Conservation (phyloP, 1,140 invertebrate genomes). For the Leptopilina clavipes region DNA sequence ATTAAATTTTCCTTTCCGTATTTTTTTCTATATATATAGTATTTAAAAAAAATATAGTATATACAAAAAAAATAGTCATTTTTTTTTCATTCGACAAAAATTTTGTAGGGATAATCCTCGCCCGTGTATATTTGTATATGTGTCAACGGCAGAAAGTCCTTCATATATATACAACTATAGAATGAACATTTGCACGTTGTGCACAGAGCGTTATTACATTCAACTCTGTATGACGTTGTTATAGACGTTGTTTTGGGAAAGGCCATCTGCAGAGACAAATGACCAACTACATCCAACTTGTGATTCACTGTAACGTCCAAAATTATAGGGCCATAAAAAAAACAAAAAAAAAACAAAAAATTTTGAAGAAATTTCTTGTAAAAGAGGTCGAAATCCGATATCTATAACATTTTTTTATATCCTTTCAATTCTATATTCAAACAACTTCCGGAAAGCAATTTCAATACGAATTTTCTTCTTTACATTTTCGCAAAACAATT, state of each 20-base stretch:
- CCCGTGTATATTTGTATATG: neutral
- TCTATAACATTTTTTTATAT: slow-evolving; percentile 8
- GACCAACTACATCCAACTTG: slow-evolving; percentile 56
- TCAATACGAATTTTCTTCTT: neutral
- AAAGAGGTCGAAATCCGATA: neutral
- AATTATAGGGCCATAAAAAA: neutral
- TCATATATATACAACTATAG: slow-evolving; percentile 13
- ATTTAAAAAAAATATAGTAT: neutral
- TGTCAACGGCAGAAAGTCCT: slow-evolving; percentile 26
- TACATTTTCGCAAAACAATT: too few species aligned
- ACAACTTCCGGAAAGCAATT: neutral
- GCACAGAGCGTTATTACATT: slow-evolving; percentile 15
- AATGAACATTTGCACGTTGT: slow-evolving; percentile 32
- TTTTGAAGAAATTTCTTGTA: neutral
- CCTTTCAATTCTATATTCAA: neutral
- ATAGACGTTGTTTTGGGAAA: slow-evolving; percentile 44
- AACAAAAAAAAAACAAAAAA: too few species aligned
- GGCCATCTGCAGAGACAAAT: slow-evolving; percentile 54
- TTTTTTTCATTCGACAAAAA: slow-evolving; percentile 10
- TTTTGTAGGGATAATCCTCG: slow-evolving; percentile 6
- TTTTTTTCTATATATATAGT: too few species aligned
- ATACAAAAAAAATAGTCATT: neutral
- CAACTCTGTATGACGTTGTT: slow-evolving; percentile 22
- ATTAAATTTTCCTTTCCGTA: too few species aligned
- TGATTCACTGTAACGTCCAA: neutral